phyloP scores from a whole-genome alignment of 1,140 invertebrate species.

The Neuroterus valhalla region DNA sequence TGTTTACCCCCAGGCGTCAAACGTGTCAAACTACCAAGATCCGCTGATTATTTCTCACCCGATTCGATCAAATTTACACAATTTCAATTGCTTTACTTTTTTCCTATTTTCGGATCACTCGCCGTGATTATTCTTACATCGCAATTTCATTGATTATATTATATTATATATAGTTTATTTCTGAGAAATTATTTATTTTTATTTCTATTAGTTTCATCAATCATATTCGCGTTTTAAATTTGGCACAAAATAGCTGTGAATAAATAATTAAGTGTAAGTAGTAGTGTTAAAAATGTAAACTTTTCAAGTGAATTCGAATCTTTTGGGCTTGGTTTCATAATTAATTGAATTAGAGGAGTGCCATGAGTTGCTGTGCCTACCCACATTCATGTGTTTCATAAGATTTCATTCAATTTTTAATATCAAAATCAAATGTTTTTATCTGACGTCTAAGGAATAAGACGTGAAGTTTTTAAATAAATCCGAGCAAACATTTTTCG shows the following conservation, averaged over 20 bases:
- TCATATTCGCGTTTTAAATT: background rate
- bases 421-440: background rate
- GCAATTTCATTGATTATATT: conserved; percentile 26
- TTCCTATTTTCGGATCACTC: background rate
- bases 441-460: background rate
- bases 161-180: conserved; percentile 8
- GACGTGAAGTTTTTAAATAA: too few relatives aligned
- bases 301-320: too few relatives aligned
- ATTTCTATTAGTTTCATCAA: background rate
- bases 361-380: too few relatives aligned
- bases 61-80: background rate
- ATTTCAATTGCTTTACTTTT: background rate
- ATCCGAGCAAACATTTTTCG: too few relatives aligned
- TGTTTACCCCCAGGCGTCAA: background rate
- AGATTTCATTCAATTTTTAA: background rate
- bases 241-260: background rate
- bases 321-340: too few relatives aligned
- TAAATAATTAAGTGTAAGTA: too few relatives aligned
- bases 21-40: background rate
- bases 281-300: too few relatives aligned
- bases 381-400: too few relatives aligned
- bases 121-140: conserved; percentile 16
- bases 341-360: too few relatives aligned
- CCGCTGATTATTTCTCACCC: background rate
- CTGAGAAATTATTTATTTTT: conserved; percentile 16